Base-by-base conservation (phyloP, 1,140 invertebrate genomes). In the Zaprionus ghesquierei region DNA sequence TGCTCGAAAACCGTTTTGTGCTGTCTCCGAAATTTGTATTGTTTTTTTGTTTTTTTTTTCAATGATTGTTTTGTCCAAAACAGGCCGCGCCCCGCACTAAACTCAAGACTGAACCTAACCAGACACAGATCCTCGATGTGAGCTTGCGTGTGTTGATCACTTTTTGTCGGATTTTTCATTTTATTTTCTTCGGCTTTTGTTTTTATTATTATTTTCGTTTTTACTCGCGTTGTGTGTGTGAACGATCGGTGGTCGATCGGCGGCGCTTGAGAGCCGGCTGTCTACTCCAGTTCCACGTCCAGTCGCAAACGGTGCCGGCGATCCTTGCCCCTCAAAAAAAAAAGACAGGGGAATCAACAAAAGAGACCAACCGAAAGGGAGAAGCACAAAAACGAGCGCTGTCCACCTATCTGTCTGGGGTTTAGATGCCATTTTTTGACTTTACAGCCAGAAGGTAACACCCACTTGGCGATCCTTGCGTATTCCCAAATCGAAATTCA, bases 401-500 rank as follows among this genome's bases (percentile, higher is more conserved):
- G 82, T 86, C 82, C 82, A 87, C 82, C 82, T 86, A 86, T 86
- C 71, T 86, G 71, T 87, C 81, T 84, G 79, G 76, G 54, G 50
- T 77, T 81, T 79, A 77, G 80, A 87, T 87, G 79, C 82, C 82
- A 87, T 80, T 82, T 87, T 87, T 87, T 79, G 82, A 87, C 75
- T 87, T 87, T 87, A 87, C 82, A 87, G 82, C 82, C 82, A 71
- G 65, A 79, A 79, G 82, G 82, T 76, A 82, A 87, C 82, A 87
- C 82, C 82, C 82, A 87, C 82, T 71, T 85, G 75, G 65, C 53
- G 64, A 82, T 78, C 81, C 75, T 53, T 63, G 70, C 64, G 77
- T 76, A 73, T 71, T 68, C 63, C 35, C 64, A 75, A 79, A 82
- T 87, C 79, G 79, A 87, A 87, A 87, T 87, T 87, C 82, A 87